Conservation (phyloP, 1,140 invertebrate species). For the Meteorus sp. region DNA sequence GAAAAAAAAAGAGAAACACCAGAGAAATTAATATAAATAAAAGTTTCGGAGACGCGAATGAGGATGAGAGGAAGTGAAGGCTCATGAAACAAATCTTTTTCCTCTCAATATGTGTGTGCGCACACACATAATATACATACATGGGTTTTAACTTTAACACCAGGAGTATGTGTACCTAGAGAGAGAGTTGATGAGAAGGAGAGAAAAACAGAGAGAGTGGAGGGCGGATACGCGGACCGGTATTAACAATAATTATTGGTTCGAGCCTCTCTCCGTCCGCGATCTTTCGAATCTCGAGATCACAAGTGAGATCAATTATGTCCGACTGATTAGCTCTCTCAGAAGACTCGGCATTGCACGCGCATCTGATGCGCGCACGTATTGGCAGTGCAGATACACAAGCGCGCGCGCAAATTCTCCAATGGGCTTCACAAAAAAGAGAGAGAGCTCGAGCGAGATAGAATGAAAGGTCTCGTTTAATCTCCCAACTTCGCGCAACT, state of each 20-base stretch:
- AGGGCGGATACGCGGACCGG: slow-evolving; percentile 33
- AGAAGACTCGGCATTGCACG: not conserved
- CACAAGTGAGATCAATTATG: slow-evolving; percentile 60
- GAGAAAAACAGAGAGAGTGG: slow-evolving; percentile 21
- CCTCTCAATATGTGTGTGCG: no score
- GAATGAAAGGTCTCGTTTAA: slow-evolving; percentile 32
- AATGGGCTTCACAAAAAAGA: not conserved
- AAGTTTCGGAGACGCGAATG: not conserved
- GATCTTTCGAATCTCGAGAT: slow-evolving; percentile 59
- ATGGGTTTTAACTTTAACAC: no score
- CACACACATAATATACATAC: no score
- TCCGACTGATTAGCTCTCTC: slow-evolving; percentile 55
- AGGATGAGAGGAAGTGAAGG: no score
- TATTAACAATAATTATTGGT: slow-evolving; percentile 61
- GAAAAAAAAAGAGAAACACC: not conserved
- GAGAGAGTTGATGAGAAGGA: not conserved
- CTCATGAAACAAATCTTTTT: no score
- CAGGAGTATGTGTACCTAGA: no score
- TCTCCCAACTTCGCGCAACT: slow-evolving; percentile 31
- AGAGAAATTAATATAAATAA: slow-evolving; percentile 1
- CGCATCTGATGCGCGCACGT: slow-evolving; percentile 22
- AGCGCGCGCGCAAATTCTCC: slow-evolving; percentile 12
- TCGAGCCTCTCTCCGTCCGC: slow-evolving; percentile 53
- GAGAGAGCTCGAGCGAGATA: slow-evolving; percentile 14
- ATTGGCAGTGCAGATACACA: not conserved